Conservation (phyloP, 2,797 vertebrate species). For the Paedocypris micromegethes region DNA sequence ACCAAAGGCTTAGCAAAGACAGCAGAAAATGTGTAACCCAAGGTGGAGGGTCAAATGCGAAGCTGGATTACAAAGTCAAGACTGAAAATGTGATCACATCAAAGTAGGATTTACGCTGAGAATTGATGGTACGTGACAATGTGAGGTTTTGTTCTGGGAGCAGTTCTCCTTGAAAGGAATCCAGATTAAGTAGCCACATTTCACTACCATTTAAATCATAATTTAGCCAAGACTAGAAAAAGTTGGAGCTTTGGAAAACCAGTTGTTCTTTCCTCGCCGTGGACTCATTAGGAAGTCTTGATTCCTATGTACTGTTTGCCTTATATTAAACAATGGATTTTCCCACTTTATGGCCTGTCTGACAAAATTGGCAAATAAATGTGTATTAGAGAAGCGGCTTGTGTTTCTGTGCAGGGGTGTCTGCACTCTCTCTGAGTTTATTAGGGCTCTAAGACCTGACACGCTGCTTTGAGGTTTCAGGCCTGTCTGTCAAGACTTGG, state of each 20-base stretch:
- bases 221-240: conserved; percentile 41
- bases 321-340: too few species aligned
- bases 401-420: conserved; percentile 49
- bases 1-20: conserved; percentile 54
- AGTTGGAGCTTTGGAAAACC: conserved; percentile 51
- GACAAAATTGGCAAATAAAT: conserved; percentile 46
- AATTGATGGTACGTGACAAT: conserved; percentile 71
- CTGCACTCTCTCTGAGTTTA: conserved; percentile 57
- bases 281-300: too few species aligned
- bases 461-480: conserved; percentile 62
- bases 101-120: conserved; percentile 63
- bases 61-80: conserved; percentile 66
- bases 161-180: conserved; percentile 53
- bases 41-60: conserved; percentile 61
- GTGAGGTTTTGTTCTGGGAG: conserved; percentile 60
- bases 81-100: conserved; percentile 62
- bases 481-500: conserved; percentile 68
- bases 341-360: conserved; percentile 36
- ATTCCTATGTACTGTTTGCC: too few species aligned
- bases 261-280: conserved; percentile 49
- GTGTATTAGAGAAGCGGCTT: conserved; percentile 50
- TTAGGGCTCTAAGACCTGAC: conserved; percentile 57
- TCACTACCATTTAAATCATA: conserved; percentile 65
- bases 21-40: conserved; percentile 55
- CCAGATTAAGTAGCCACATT: conserved; percentile 62